Evolutionary conservation across 1,140 invertebrate species (phyloP), one percentile per base, ranked within the genome.

Genomic region (Magallana gigas): DNA sequence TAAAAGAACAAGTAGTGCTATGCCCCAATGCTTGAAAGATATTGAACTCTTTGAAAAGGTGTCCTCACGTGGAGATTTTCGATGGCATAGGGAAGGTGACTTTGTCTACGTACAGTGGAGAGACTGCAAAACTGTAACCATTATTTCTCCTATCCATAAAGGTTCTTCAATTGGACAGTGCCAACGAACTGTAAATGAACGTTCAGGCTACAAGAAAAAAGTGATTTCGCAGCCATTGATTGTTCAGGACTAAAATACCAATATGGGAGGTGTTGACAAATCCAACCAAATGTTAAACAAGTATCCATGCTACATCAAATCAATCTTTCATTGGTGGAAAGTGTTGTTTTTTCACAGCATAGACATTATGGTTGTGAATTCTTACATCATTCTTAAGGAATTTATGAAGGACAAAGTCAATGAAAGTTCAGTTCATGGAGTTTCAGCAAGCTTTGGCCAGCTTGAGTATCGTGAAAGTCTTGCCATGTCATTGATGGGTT

Each of bases 281-380:
- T 62, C 60, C 9, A 62, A 62, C 60, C 60, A 62, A 16, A 62
- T 62, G 16, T 60, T 12, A 60, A 16, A 60, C 11, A 60, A 60
- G 16, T 11, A 16, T 12, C 1, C 23, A 23, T 23, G 23, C 59
- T 60, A 60, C 59, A 60, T 12, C 9, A 60, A 60, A 12, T 60
- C 16, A 60, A 60, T 60, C 9, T 60, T 60, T 60, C 16, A 60
- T 12, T 60, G 59, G 59, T 4, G 7, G 59, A 60, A 60, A 60
- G 1, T 60, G 2, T 60, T 60, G 59, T 60, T 2, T 60, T 94
- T 12, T 87, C 84, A 91, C 96, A 36, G 0, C 23, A 23, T 23
- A 23, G 23, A 23, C 23, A 23, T 23, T 23, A 23, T 23, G 23
- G 23, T 23, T 23, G 23, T 23, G 23, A 23, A 23, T 23, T 23